These are phyloP conservation scores for Drosophila lowei DNA, from an alignment of 1,140 invertebrate species.

Conservation along the genomic window DNA sequence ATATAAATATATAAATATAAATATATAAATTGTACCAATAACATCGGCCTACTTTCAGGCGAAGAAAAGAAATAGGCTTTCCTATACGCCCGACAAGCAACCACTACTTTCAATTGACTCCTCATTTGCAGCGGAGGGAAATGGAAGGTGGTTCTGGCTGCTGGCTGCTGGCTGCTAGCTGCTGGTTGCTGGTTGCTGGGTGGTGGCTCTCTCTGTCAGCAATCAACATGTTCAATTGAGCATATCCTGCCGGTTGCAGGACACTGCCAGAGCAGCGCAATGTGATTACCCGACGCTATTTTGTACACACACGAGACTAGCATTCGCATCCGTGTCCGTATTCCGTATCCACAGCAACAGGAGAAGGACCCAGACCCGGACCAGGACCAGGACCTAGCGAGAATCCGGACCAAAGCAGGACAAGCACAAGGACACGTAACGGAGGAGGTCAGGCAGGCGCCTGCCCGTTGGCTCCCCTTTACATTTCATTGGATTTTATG, in stretches of 20 bases:
- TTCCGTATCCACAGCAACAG: slow-evolving; percentile 11
- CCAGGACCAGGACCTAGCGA: not conserved
- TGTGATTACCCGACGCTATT: slow-evolving; percentile 78
- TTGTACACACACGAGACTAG: slow-evolving; percentile 41
- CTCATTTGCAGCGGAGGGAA: slow-evolving; percentile 56
- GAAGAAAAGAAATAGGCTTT: too few relatives aligned
- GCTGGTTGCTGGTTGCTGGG: not conserved
- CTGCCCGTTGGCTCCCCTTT: slow-evolving; percentile 54
- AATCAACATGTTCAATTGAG: slow-evolving; percentile 81
- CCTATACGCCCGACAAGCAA: too few relatives aligned
- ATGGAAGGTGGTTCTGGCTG: not conserved
- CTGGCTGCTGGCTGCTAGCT: not conserved
- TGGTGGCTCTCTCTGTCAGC: slow-evolving; percentile 60
- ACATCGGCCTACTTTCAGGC: too few relatives aligned
- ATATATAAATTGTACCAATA: too few relatives aligned
- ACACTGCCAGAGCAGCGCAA: slow-evolving; percentile 65
- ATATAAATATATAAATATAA: too few relatives aligned
- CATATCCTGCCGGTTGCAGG: slow-evolving; percentile 66
- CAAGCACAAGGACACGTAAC: slow-evolving; percentile 40
- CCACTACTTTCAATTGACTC: slow-evolving; percentile 81
- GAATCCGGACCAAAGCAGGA: not conserved
- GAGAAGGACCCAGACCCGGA: too few relatives aligned
- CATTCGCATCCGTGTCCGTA: slow-evolving; percentile 10
- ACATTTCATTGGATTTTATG: slow-evolving; percentile 82
- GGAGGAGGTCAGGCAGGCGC: slow-evolving; percentile 58